Evolutionary conservation across 2,797 vertebrate species (phyloP), one percentile per base, ranked within the genome.

Genomic region (Enteromius trimaculatus): DNA sequence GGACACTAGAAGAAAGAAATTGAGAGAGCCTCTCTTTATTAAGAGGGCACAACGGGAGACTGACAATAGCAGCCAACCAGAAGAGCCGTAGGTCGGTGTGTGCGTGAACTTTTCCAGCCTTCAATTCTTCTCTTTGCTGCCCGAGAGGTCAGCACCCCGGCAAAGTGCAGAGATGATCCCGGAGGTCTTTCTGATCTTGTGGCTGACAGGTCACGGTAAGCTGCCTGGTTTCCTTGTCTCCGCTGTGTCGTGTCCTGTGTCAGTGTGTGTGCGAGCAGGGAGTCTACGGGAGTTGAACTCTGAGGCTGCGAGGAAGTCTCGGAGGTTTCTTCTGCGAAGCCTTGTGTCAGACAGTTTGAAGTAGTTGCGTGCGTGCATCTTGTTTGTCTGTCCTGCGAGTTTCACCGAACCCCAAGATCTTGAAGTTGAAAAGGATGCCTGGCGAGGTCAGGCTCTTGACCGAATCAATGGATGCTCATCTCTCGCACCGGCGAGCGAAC

Each of bases 161-260:
- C 78, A 74, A 84, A 81, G 3, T 34, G 31, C 23, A 89, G 89
- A 84, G 88, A 95, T 96, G 95, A 88, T 92, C 91, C 87, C 88
- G 42, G 88, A 92, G 92, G 83, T 94, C 55, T 78, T 88, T 44
- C 87, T 94, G 81, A 86, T 95, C 85, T 87, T 93, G 86, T 93
- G 93, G 88, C 86, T 93, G 90, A 88, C 89, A 75, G 89, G 89
- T 92, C 93, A 93, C 17, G 93, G 95, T 95, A 90, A 94, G 93
- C 89, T 90, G 77, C 51, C 60, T 47, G 72, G 84, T 58, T 65
- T 83, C 31, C 77, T 39, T 75, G 65, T 66, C 87, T 47, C 87
- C 85, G 74, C 90, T 91, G 72, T 75, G 85, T 88, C 78, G 77
- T 88, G 86, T 85, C 68, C 89, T 82, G 58, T 85, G 72, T 89